A percentile compares a stretch with the other conserved stretches of the same genome.
Conservation (phyloP, 2,113 vertebrate genomes). For the Bubo scandiacus region DNA sequence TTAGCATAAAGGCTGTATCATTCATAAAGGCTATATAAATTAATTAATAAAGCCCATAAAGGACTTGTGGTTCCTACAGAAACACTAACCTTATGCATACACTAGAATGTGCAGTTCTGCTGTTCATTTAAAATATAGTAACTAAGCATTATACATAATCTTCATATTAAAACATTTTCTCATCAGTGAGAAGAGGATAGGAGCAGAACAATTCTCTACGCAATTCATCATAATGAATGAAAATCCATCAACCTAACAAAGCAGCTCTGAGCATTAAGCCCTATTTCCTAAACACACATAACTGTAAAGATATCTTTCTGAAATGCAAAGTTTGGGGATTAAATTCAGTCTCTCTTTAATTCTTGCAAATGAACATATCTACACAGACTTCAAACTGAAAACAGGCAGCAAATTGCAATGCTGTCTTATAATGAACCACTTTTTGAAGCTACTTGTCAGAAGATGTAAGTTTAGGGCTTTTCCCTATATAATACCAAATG, state of each 20-base stretch:
- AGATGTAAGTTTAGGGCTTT: neutral
- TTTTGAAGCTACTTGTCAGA: neutral
- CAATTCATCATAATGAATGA: neutral
- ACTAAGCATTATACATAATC: neutral
- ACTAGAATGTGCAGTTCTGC: neutral
- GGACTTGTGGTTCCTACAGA: neutral
- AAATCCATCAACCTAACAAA: conserved; percentile 7
- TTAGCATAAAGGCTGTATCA: neutral
- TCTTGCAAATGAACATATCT: neutral
- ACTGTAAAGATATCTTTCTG: neutral
- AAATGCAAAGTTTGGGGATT: neutral
- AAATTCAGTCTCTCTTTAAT: neutral
- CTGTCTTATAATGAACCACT: neutral
- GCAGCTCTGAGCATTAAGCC: neutral
- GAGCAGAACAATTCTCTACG: neutral
- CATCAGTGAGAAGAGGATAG: neutral
- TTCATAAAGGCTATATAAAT: neutral
- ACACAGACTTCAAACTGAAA: neutral
- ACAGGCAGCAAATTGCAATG: neutral
- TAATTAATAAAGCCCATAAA: neutral
- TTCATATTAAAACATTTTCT: neutral
- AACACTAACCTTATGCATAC: neutral
- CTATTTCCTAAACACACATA: neutral
- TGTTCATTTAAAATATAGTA: neutral
- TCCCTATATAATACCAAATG: neutral